Evolutionary conservation across 30 jellyfish, hydroid and myxozoan species (phyloP).

Genomic region (Aurelia sp.): DNA sequence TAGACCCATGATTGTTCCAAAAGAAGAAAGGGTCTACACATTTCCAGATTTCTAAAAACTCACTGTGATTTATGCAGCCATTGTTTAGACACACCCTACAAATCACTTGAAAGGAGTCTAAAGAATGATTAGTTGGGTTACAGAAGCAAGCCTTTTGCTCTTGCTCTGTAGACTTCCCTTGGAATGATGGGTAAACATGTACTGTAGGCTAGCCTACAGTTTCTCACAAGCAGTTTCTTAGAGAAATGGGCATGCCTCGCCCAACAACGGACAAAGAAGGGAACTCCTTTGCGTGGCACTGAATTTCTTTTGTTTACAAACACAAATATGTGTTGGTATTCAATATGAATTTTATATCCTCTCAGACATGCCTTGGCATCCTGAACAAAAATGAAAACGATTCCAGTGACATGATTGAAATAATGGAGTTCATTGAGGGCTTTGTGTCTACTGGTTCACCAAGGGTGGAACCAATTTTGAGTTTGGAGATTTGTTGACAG

Average conservation of each 20-base stretch:
- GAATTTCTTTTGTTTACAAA: background rate
- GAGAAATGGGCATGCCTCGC: constrained; percentile 15
- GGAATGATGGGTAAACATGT: too few species aligned
- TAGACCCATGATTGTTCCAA: too few species aligned
- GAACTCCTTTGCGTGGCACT: background rate
- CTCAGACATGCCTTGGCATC: constrained; percentile 24
- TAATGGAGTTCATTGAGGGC: constrained; percentile 10
- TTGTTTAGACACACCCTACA: too few species aligned
- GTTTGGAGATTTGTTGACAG: constrained; percentile 37
- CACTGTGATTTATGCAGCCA: too few species aligned
- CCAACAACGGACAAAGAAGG: background rate
- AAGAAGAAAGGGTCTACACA: too few species aligned
- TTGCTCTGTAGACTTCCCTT: too few species aligned
- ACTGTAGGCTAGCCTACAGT: too few species aligned
- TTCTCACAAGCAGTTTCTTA: too few species aligned
- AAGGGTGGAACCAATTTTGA: constrained; percentile 5
- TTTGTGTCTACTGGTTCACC: constrained; percentile 4
- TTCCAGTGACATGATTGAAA: constrained; percentile 16
- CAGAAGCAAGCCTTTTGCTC: background rate
- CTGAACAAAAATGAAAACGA: constrained; percentile 27
- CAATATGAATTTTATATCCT: constrained; percentile 5
- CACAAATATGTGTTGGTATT: constrained; percentile 1
- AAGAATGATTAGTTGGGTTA: too few species aligned
- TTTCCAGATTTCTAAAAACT: too few species aligned
- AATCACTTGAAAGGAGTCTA: too few species aligned